Conservation (phyloP, 2,888 invertebrate genomes). For the Crioceris asparagi region DNA sequence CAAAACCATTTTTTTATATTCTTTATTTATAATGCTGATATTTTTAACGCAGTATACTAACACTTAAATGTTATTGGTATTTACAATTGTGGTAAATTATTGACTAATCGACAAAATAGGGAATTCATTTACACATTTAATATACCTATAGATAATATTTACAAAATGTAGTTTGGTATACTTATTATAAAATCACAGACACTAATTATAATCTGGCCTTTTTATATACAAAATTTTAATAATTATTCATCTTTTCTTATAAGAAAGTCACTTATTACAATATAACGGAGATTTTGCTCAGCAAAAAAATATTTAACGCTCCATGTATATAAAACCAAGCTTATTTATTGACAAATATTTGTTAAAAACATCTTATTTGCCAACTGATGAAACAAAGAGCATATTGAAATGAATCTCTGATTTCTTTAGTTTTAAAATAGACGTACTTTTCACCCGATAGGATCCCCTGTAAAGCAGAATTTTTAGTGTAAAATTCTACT, state of each 20-base stretch:
- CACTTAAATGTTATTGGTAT: slow-evolving; percentile 36
- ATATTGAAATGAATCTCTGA: too few species aligned
- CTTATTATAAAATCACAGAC: slow-evolving; percentile 34
- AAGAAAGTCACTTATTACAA: neutral
- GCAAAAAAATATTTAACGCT: slow-evolving; percentile 11
- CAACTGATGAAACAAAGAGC: too few species aligned
- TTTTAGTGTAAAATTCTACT: too few species aligned
- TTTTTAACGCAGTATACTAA: slow-evolving; percentile 30
- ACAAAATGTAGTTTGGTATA: slow-evolving; percentile 17
- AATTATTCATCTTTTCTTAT: slow-evolving; percentile 7
- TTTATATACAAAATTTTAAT: slow-evolving; percentile 23
- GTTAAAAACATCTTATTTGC: too few species aligned
- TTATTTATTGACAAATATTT: slow-evolving; percentile 7
- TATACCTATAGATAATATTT: slow-evolving; percentile 15
- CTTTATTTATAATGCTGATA: slow-evolving; percentile 30
- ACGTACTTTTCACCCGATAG: too few species aligned
- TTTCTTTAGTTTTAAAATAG: too few species aligned
- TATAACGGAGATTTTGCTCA: slow-evolving; percentile 7
- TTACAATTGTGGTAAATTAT: slow-evolving; percentile 32
- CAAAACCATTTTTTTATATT: slow-evolving; percentile 7
- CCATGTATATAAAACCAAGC: slow-evolving; percentile 11
- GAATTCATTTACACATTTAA: slow-evolving; percentile 22
- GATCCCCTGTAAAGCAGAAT: too few species aligned
- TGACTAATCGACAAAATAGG: slow-evolving; percentile 31
- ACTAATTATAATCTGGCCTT: slow-evolving; percentile 36